phyloP scores from a whole-genome alignment of 2,113 vertebrate species.

The Athene noctua region DNA sequence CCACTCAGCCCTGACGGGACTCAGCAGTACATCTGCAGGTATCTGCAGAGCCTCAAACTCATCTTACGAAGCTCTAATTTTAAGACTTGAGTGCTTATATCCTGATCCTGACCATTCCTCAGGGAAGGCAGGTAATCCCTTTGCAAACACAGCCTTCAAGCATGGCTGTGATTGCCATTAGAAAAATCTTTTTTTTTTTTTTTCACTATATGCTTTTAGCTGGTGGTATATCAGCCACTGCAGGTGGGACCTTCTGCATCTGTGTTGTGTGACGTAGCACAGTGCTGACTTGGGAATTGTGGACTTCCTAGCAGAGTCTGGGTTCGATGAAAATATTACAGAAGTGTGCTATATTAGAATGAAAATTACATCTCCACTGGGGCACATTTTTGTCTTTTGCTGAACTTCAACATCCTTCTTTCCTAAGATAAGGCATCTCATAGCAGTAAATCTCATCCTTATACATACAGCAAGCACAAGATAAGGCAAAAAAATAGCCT shows the following conservation, averaged over 20 bases:
- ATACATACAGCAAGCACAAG: slow-evolving; percentile 1
- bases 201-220: not conserved
- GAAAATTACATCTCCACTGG: not conserved
- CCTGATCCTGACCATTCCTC: slow-evolving; percentile 1
- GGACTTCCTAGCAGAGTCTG: not conserved
- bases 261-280: not conserved
- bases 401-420: slow-evolving; percentile 30
- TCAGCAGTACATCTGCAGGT: not conserved
- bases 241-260: not conserved
- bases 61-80: not conserved
- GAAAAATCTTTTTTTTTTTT: not conserved
- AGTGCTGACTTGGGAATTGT: not conserved
- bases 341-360: not conserved
- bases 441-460: slow-evolving; percentile 31
- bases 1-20: not conserved
- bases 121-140: not conserved
- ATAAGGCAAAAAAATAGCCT: slow-evolving; percentile 38
- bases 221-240: not conserved
- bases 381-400: slow-evolving; percentile 35
- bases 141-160: slow-evolving; percentile 3
- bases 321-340: slow-evolving; percentile 11
- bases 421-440: not conserved
- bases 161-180: not conserved
- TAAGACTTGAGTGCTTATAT: not conserved
- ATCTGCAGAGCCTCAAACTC: slow-evolving; percentile 8